Evolutionary conservation across 2,888 invertebrate genomes (phyloP), one percentile per base, ranked within the genome.

Genomic region (Parapristionchus giblindavisi): DNA sequence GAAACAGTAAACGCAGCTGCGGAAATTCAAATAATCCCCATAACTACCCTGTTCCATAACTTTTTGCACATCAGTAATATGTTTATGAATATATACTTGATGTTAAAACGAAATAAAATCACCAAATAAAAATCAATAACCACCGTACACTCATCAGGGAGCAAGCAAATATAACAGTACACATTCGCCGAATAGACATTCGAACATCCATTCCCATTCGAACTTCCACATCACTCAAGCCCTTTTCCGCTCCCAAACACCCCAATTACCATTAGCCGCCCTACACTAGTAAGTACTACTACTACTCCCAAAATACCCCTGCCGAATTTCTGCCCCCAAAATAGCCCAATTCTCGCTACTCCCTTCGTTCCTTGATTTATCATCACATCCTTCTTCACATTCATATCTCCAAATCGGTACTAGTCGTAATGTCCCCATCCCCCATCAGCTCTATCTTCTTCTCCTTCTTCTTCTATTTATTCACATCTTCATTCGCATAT

Each of bases 401-500:
- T 17, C 54, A 54, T 24, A 3, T 54, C 11, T 29, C 54, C 54
- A 54, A 27, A 29, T 1, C 54, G 24, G 27, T 11, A 8, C 32
- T 27, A 14, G 3, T 52, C 34, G 21, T 6, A n/a, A 38, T 21
- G 36, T 11, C 11, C n/a, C 60, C 38, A 32, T 29, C 8, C 24
- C 36, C n/a, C 1, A 24, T 6, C 36, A 61, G 36, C n/a, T 61
- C 38, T n/a, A n/a, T n/a, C n/a, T n/a, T 17, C 40, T 29, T 43
- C 43, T 43, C 63, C 17, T 21, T n/a, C n/a, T 43, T 24, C 14
- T 65, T 29, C 17, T 43, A 17, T 14, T 65, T 43, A 40, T 65
- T 29, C 43, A 43, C 43, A 43, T 43, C n/a, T n/a, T 63, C 63
- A 63, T 63, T 63, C 63, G 63, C 63, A 63, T 63, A 43, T 63